phyloP scores from a whole-genome alignment of 2,113 vertebrate species.

The Colistium nudipinnis region DNA sequence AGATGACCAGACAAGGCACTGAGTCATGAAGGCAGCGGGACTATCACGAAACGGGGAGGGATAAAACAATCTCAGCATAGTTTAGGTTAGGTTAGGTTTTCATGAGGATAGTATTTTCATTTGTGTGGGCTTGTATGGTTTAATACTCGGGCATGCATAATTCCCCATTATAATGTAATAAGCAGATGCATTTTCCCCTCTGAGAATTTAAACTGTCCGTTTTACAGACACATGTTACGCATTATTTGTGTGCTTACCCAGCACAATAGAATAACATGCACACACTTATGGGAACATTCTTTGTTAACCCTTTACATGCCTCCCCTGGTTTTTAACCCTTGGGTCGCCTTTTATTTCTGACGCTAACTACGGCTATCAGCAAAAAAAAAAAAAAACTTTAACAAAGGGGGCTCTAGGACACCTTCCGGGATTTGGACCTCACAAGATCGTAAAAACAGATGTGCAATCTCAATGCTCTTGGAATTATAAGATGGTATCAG shows the following conservation, averaged over 20 bases:
- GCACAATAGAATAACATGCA: constrained; percentile 30
- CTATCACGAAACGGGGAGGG: background rate
- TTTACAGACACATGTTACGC: constrained; percentile 51
- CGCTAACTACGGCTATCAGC: constrained; percentile 28
- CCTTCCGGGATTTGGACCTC: constrained; percentile 38
- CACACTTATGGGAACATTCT: constrained; percentile 34
- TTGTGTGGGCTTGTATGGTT: constrained; percentile 42
- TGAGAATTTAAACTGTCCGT: constrained; percentile 48
- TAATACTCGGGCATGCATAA: constrained; percentile 51
- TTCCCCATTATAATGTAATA: constrained; percentile 43
- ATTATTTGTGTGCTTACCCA: constrained; percentile 49
- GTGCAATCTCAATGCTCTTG: constrained; percentile 58
- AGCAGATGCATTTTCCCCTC: constrained; percentile 44
- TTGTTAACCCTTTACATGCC: constrained; percentile 25
- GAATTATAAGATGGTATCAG: constrained; percentile 64
- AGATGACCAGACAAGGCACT: constrained; percentile 1
- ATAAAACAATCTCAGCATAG: constrained; percentile 22
- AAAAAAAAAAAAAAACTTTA: constrained; percentile 49
- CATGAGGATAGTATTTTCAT: constrained; percentile 16
- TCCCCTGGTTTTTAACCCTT: constrained; percentile 19
- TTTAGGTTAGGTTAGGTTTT: constrained; percentile 35
- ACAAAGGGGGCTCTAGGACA: constrained; percentile 28
- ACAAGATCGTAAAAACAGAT: constrained; percentile 70
- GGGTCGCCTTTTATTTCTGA: constrained; percentile 24
- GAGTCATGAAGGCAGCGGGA: constrained; percentile 13